Evolutionary conservation across 1,140 invertebrate genomes (phyloP), one percentile per base, ranked within the genome.

Genomic region (Lasaia peninsularis): DNA sequence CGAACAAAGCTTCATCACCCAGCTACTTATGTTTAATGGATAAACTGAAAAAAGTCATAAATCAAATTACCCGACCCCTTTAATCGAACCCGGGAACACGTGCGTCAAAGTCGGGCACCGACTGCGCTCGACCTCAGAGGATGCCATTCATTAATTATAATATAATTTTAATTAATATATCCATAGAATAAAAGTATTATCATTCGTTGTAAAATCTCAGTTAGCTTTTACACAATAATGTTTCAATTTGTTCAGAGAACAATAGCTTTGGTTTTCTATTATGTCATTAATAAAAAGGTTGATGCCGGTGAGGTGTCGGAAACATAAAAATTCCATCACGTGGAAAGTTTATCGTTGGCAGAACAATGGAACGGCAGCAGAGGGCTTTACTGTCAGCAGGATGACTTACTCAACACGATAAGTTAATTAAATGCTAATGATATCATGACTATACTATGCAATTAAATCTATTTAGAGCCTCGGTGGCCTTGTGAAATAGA

Each of bases 281-380:
- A 44, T 18, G 37, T 44, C 37, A 44, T 44, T 44, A 44, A 55
- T 44, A 55, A 21, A 40, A 24, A 40, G 53, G 35, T 55, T 4
- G 12, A 16, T 37, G 34, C 58, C 32, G 44, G 70, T 62, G 76
- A 73, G 58, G 68, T 72, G 84, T 84, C 78, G 82, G 84, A 87
- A 80, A 78, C 63, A 87, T 87, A 87, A 87, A 86, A 81, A 87
- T 86, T 75, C 84, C 80, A 70, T 80, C 84, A 87, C 84, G 82
- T 75, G 78, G 69, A 68, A 69, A 76, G 69, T 82, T 86, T 84
- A 84, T 84, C 75, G 78, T 83, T 73, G 55, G 73, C 56, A 78
- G 76, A 78, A 87, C 84, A 87, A 87, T 87, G 75, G 77, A 71
- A 71, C 75, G 71, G 73, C 75, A 63, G 71, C 66, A 62, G 69